Evolutionary conservation across 1,140 invertebrate species (phyloP).

Genomic region (Campoletis sonorensis): DNA sequence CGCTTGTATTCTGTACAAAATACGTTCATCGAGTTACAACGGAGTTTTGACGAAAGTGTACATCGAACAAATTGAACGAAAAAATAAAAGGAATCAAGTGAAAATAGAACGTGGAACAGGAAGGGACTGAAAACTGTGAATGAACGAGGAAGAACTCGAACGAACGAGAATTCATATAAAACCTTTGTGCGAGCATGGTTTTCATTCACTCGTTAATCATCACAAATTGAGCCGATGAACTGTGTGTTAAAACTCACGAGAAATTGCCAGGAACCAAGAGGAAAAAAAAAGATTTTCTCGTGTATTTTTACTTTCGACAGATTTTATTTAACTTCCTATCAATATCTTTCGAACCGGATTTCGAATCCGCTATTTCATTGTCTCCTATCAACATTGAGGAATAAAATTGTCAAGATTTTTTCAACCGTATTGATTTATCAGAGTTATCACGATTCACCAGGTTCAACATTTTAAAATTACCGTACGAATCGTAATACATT

Average conservation of each 20-base stretch:
- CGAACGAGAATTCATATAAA: constrained; percentile 17
- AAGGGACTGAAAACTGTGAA: constrained; percentile 52
- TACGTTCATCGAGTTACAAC: constrained; percentile 33
- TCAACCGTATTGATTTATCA: too few relatives aligned
- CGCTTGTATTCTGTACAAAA: not conserved
- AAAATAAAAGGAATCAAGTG: constrained; percentile 51
- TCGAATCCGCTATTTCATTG: too few relatives aligned
- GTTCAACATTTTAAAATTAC: too few relatives aligned
- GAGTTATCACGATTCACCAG: too few relatives aligned
- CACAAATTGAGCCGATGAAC: constrained; percentile 26
- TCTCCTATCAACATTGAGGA: too few relatives aligned
- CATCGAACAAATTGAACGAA: constrained; percentile 58
- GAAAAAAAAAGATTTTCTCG: not conserved
- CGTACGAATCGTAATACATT: too few relatives aligned
- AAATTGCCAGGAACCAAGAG: constrained; percentile 28
- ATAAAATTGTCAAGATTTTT: too few relatives aligned
- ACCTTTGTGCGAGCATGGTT: constrained; percentile 1
- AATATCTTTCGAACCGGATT: too few relatives aligned
- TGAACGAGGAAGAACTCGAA: constrained; percentile 52
- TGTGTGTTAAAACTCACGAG: constrained; percentile 20
- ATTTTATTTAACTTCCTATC: not conserved
- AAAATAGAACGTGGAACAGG: constrained; percentile 18
- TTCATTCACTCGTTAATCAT: constrained; percentile 22
- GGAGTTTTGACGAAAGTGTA: constrained; percentile 24
- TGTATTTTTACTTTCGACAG: not conserved